Evolutionary conservation across 30 jellyfish, hydroid and myxozoan genomes (phyloP).

Genomic region (Rhopilema esculentum): DNA sequence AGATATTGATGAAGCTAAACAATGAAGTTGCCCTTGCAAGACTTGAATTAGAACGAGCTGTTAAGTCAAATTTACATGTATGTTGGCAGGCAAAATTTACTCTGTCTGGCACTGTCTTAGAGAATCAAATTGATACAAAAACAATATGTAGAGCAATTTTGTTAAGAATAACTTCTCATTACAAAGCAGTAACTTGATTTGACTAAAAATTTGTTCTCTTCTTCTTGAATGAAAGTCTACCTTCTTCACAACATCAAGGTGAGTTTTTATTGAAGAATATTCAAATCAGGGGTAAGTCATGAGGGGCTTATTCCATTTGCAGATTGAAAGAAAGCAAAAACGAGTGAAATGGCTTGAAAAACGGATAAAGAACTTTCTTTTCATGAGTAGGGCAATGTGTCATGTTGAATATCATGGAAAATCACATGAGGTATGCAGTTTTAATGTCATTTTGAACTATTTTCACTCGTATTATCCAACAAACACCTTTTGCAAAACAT

Average conservation of each 20-base stretch:
- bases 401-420: conserved; percentile 43
- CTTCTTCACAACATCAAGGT: too few relatives aligned
- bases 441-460: neutral
- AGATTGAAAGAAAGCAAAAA: conserved; percentile 36
- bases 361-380: conserved; percentile 31
- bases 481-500: too few relatives aligned
- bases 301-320: neutral
- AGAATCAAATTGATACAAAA: neutral
- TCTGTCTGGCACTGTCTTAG: neutral
- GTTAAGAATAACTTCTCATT: too few relatives aligned
- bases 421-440: neutral
- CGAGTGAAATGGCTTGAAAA: conserved; percentile 61
- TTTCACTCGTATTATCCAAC: too few relatives aligned
- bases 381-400: conserved; percentile 55
- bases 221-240: too few relatives aligned
- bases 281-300: too few relatives aligned
- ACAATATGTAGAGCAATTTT: too few relatives aligned
- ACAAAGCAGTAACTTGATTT: too few relatives aligned
- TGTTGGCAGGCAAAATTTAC: neutral
- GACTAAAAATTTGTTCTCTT: too few relatives aligned
- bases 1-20: conserved; percentile 31
- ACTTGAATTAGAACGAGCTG: conserved; percentile 40
- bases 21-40: conserved; percentile 40
- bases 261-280: too few relatives aligned
- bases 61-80: conserved; percentile 1